phyloP scores from a whole-genome alignment of 2,113 vertebrate species.

The Salvelinus alpinus region DNA sequence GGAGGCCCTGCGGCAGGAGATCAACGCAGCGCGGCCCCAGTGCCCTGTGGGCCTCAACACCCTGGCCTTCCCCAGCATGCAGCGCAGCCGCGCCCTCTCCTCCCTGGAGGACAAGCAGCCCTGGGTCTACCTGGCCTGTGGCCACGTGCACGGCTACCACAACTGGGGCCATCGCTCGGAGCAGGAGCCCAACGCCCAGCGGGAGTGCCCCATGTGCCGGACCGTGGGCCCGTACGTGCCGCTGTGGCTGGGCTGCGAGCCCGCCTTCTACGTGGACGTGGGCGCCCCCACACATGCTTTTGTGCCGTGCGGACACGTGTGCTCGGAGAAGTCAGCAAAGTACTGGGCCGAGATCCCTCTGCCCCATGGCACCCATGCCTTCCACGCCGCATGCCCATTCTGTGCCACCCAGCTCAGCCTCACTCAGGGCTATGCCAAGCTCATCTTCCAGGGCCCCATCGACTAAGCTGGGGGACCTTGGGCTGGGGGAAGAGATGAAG shows the following conservation, averaged over 20 bases:
- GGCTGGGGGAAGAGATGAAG: constrained; percentile 3
- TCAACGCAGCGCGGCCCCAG: constrained; percentile 92
- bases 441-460: constrained; percentile 96
- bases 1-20: constrained; percentile 95
- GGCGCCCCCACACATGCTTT: constrained; percentile 93
- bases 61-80: constrained; percentile 95
- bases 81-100: constrained; percentile 89
- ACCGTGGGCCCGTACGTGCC: constrained; percentile 94
- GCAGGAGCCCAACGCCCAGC: constrained; percentile 81
- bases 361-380: constrained; percentile 96
- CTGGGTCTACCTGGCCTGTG: constrained; percentile 94
- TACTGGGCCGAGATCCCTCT: constrained; percentile 96
- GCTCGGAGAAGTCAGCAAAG: constrained; percentile 93
- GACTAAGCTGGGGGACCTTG: constrained; percentile 78
- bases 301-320: constrained; percentile 94
- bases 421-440: constrained; percentile 87
- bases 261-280: constrained; percentile 94
- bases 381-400: constrained; percentile 96
- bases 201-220: constrained; percentile 97
- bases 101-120: constrained; percentile 96
- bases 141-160: constrained; percentile 96
- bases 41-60: constrained; percentile 97
- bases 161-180: constrained; percentile 97
- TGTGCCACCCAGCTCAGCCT: constrained; percentile 89
- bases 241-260: constrained; percentile 94